Evolutionary conservation across 2,888 invertebrate species (phyloP), one percentile per base, ranked within the genome.

Genomic region (Heteropelma amictum): DNA sequence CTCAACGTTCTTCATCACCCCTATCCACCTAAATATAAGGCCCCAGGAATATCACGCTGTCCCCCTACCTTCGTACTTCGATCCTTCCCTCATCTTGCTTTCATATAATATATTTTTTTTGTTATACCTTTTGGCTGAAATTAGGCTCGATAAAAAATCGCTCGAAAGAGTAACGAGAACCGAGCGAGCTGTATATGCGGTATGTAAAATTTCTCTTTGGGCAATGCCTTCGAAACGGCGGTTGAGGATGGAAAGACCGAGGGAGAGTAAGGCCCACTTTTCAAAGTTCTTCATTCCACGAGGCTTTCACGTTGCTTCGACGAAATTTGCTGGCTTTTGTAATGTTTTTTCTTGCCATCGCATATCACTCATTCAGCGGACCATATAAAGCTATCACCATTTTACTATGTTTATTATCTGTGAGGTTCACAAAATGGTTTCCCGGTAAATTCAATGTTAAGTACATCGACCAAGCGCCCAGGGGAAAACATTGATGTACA

Each of bases 81-180:
- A 23, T 49, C 56, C 33, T 45, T 53, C 14, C 38, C 58, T 14
- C 28, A 42, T 23, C 21, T 56, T 58, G 53, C 21, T 14, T 23
- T n/a, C n/a, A n/a, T n/a, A n/a, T n/a, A n/a, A n/a, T n/a, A n/a
- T n/a, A 12, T 53, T 17, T 12, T 35, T 51, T 70, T 73, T 76
- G 72, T 72, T 77, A 65, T 76, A 74, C 70, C 80, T 82, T 84
- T 82, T 85, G 80, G 71, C 78, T 77, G 82, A 84, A 86, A 85
- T 83, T 81, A 81, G 85, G 82, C 68, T 82, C 83, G 84, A 85
- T 83, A 85, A 85, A 86, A 86, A 86, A 86, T 85, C 80, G 84
- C 80, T 79, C 81, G 77, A 77, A 42, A 19, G 58, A 67, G 67
- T 64, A 68, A 75, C 75, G 68, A 83, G 85, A 86, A 85, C 81